Evolutionary conservation across 1,140 invertebrate species (phyloP).

Genomic region (Solenopsis invicta): DNA sequence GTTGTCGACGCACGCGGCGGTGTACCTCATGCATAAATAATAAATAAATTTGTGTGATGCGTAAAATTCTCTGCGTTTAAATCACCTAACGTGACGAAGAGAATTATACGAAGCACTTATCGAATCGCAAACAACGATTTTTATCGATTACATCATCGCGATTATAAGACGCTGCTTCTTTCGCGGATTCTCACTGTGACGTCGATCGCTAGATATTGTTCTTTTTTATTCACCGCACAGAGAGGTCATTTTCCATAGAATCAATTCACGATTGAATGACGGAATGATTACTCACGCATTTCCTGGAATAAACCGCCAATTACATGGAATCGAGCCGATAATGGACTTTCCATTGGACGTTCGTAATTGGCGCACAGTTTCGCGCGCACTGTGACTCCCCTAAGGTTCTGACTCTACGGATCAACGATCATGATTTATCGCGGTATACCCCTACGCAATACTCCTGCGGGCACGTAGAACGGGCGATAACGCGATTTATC

Average conservation of each 20-base stretch:
- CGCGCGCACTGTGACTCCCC: conserved; percentile 17
- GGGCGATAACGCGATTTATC: background rate
- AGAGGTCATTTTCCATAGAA: conserved; percentile 23
- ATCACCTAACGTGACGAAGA: background rate
- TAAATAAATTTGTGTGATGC: background rate
- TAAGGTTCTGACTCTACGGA: conserved; percentile 1
- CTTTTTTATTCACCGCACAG: background rate
- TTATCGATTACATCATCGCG: conserved; percentile 29
- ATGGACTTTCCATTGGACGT: conserved; percentile 15
- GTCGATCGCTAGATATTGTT: background rate
- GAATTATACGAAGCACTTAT: background rate
- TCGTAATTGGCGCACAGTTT: background rate
- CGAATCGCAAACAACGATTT: conserved; percentile 30
- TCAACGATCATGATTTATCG: conserved; percentile 38
- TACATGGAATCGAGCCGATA: conserved; percentile 1
- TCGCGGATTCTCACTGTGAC: background rate
- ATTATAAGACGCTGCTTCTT: background rate
- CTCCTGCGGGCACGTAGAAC: background rate
- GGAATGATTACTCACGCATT: conserved; percentile 26
- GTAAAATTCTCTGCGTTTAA: conserved; percentile 12
- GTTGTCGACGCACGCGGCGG: background rate
- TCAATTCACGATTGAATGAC: conserved; percentile 41
- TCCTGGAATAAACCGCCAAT: background rate
- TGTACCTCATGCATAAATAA: no score
- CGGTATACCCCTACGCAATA: background rate